A percentile compares a stretch with the other conserved stretches of the same genome.
phyloP scores from a whole-genome alignment of 2,113 vertebrate genomes.

The Hassar affinis region DNA sequence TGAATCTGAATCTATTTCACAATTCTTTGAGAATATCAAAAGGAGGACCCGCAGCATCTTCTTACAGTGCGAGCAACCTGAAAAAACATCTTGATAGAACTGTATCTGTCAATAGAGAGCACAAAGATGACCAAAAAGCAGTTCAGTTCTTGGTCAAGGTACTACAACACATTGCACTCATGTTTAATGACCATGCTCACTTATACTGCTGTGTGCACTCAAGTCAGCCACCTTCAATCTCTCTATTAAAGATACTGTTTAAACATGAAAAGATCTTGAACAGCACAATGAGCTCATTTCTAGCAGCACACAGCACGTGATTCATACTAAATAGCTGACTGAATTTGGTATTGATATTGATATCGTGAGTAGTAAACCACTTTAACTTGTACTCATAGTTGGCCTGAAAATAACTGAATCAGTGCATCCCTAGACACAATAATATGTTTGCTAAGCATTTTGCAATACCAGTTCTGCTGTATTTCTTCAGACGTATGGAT shows the following conservation, averaged over 20 bases:
- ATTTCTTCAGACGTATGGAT: not conserved
- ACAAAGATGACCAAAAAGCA: not conserved
- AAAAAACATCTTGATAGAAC: not conserved
- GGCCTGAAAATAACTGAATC: not conserved
- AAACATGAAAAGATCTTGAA: not conserved
- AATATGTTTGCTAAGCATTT: not conserved
- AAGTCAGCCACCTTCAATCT: not conserved
- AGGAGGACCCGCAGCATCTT: not conserved
- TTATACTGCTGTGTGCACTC: not conserved
- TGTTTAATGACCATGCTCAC: not conserved
- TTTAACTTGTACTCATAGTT: not conserved
- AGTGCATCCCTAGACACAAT: not conserved
- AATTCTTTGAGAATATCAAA: not conserved
- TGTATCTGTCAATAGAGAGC: not conserved
- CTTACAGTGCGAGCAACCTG: not conserved
- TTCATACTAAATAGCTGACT: not conserved
- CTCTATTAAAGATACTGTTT: not conserved
- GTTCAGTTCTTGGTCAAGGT: not conserved
- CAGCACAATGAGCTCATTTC: not conserved
- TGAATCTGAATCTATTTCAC: no score
- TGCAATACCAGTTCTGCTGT: not conserved
- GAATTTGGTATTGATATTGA: not conserved
- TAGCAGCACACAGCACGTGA: not conserved
- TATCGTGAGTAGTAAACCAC: no score
- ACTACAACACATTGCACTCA: not conserved